Evolutionary conservation across 2,113 vertebrate species (phyloP).

Genomic region (Synodontis membranacea): DNA sequence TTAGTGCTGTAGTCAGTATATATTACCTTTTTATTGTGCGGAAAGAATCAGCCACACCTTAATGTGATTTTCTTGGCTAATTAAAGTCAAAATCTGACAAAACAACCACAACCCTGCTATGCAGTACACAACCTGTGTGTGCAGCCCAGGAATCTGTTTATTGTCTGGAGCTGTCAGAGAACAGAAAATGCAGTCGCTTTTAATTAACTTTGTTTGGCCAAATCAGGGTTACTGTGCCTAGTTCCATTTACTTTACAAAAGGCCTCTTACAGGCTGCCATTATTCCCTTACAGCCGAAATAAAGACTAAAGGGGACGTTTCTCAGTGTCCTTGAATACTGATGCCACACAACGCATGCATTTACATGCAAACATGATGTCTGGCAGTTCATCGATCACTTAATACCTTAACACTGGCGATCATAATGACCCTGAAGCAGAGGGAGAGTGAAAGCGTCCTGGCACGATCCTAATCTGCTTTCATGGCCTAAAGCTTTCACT

Average conservation of each 20-base stretch:
- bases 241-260: background rate
- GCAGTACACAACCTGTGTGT: background rate
- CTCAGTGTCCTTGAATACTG: conserved; percentile 4
- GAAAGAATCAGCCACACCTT: background rate
- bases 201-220: conserved; percentile 28
- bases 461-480: conserved; percentile 66
- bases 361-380: background rate
- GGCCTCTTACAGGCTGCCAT: background rate
- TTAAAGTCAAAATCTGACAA: conserved; percentile 1
- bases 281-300: background rate
- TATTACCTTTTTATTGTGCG: conserved; percentile 9
- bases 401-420: conserved; percentile 57
- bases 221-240: background rate
- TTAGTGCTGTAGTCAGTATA: background rate
- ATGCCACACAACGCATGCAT: background rate
- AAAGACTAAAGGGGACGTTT: background rate
- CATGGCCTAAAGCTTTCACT: conserved; percentile 48
- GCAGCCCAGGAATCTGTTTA: conserved; percentile 15
- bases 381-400: conserved; percentile 54
- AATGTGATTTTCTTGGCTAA: background rate
- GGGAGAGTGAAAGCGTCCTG: conserved; percentile 48
- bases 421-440: conserved; percentile 52
- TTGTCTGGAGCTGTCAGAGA: background rate
- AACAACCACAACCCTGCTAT: background rate
- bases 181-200: conserved; percentile 6